Conservation (phyloP, 1,140 invertebrate species). For the Bathynomus jamesi region DNA sequence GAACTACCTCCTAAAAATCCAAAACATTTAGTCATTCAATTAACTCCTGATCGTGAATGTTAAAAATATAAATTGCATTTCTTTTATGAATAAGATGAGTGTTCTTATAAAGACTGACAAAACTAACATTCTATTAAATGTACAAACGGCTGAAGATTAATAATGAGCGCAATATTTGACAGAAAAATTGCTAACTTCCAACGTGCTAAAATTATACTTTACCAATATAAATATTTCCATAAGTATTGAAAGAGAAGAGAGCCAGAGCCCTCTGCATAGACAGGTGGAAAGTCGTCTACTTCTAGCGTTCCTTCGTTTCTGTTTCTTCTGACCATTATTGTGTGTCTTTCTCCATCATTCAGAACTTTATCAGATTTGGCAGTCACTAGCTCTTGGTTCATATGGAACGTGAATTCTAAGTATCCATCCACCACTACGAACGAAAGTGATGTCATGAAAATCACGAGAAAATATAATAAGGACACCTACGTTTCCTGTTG, state of each 20-base stretch:
- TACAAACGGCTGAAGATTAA: no score
- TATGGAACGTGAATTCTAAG: constrained; percentile 72
- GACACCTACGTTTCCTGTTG: no score
- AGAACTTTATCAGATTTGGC: constrained; percentile 56
- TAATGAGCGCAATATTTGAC: no score
- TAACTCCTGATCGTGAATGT: no score
- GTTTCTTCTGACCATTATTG: constrained; percentile 57
- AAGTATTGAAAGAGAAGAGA: constrained; percentile 60
- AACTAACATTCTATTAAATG: no score
- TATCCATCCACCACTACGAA: constrained; percentile 47
- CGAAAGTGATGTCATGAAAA: not conserved
- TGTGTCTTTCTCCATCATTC: constrained; percentile 70
- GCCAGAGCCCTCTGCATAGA: constrained; percentile 57
- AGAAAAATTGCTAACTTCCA: no score
- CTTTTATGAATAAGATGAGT: no score
- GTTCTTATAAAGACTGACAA: no score
- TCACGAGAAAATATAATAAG: not conserved
- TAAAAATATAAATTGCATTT: no score
- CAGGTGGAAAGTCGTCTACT: constrained; percentile 55
- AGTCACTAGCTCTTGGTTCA: constrained; percentile 67
- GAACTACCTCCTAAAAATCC: constrained; percentile 65
- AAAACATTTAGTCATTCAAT: no score
- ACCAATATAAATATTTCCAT: constrained; percentile 83
- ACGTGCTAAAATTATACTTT: no score
- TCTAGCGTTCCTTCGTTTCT: constrained; percentile 62